Conservation (phyloP, 53 echinoderm and acorn worm genomes). For the Apostichopus leukothele region DNA sequence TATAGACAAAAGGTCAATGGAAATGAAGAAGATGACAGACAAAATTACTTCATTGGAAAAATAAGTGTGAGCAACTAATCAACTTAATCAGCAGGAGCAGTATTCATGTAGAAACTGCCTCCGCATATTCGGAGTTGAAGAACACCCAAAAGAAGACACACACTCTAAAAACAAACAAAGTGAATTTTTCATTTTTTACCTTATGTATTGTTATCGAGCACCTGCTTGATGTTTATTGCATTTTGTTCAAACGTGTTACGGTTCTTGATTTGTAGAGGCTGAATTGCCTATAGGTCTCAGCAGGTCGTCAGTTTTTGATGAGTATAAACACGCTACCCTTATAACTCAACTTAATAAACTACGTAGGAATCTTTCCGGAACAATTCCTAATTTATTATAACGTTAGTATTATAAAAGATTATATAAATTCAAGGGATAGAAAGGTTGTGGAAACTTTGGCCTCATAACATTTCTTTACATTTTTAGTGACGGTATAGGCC, state of each 20-base stretch:
- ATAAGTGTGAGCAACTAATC: no score
- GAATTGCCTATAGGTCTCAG: not conserved
- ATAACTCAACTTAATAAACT: not conserved
- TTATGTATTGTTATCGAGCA: no score
- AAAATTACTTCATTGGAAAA: no score
- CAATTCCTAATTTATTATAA: not conserved
- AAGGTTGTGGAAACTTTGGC: not conserved
- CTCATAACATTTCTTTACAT: not conserved
- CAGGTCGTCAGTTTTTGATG: not conserved
- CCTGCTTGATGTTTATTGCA: no score
- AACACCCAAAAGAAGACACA: no score
- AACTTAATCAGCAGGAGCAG: no score
- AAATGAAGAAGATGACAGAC: no score
- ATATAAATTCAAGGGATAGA: not conserved
- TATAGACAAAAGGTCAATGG: no score
- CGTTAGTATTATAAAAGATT: not conserved
- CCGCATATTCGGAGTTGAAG: no score
- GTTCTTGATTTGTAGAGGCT: not conserved
- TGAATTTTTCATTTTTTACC: no score
- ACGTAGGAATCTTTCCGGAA: not conserved
- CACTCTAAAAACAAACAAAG: no score
- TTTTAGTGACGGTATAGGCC: not conserved
- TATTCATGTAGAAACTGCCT: no score
- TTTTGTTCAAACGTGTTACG: not conserved
- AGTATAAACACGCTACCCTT: not conserved